Conservation (phyloP, 2,888 invertebrate species). For the Euclidia mi region DNA sequence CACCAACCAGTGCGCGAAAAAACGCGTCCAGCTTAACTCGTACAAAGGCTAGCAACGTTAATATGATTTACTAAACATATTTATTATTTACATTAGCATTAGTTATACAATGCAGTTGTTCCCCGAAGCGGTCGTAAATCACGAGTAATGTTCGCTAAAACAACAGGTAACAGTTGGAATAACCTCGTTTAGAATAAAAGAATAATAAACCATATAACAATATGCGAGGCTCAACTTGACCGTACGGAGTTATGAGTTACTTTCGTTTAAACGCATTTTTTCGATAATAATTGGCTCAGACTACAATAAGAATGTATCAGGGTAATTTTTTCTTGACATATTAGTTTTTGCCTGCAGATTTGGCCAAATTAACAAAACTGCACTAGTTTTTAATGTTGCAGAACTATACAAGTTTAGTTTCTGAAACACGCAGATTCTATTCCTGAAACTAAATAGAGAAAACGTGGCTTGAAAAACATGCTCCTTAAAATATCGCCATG, state of each 20-base stretch:
- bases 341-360: too few relatives aligned
- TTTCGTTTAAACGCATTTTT: not conserved
- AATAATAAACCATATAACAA: constrained; percentile 13
- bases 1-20: too few relatives aligned
- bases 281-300: too few relatives aligned
- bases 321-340: too few relatives aligned
- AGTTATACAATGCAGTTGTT: constrained; percentile 16
- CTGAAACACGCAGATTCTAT: too few relatives aligned
- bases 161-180: not conserved
- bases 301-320: too few relatives aligned
- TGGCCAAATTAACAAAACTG: too few relatives aligned
- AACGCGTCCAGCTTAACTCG: not conserved
- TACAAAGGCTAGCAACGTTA: constrained; percentile 5
- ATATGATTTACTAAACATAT: constrained; percentile 19
- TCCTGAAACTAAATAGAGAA: too few relatives aligned
- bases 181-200: constrained; percentile 10
- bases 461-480: too few relatives aligned
- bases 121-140: constrained; percentile 17
- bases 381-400: too few relatives aligned
- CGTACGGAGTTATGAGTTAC: constrained; percentile 1
- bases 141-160: constrained; percentile 9
- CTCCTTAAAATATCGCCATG: too few relatives aligned
- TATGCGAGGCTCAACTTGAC: constrained; percentile 3
- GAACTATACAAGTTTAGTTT: too few relatives aligned
- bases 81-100: constrained; percentile 13